Percentiles rank a stretch among this genome's conserved stretches.
Evolutionary conservation across 2,797 vertebrate genomes (phyloP).

Genomic region (Gobio occitaniae): DNA sequence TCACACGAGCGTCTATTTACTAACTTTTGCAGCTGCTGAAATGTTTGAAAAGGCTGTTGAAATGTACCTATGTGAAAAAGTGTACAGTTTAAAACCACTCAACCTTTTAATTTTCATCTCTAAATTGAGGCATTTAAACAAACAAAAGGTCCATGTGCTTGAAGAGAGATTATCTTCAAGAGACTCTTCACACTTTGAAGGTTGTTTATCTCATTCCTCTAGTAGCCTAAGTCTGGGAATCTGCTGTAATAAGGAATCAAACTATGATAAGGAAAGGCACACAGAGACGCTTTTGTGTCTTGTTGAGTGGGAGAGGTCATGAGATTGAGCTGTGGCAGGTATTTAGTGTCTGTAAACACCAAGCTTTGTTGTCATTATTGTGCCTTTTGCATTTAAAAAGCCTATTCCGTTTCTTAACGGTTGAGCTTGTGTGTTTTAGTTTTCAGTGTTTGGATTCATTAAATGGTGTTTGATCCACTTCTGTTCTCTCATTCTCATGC

Average conservation of each 20-base stretch:
- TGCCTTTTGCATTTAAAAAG: neutral
- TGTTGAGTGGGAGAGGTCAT: slow-evolving; percentile 14
- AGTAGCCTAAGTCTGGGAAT: neutral
- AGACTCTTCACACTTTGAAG: neutral
- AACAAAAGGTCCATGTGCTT: neutral
- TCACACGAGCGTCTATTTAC: neutral
- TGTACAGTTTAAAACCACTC: neutral
- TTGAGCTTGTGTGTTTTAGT: neutral
- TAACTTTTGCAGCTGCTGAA: neutral
- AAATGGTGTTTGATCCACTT: neutral
- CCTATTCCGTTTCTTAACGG: neutral
- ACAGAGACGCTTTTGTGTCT: slow-evolving; percentile 18
- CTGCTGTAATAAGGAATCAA: neutral
- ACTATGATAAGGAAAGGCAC: slow-evolving; percentile 21
- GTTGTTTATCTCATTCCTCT: no score
- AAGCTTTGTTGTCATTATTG: neutral
- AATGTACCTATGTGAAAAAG: fast-evolving
- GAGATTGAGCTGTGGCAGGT: slow-evolving; percentile 18
- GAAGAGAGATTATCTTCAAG: neutral
- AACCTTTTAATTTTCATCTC: neutral
- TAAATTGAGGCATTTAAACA: neutral
- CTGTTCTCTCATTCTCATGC: slow-evolving; percentile 3
- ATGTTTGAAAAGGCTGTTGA: neutral
- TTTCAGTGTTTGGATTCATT: neutral
- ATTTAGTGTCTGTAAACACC: slow-evolving; percentile 16